Evolutionary conservation across 2,797 vertebrate genomes (phyloP), one percentile per base, ranked within the genome.

Genomic region (Tamandua tetradactyla): DNA sequence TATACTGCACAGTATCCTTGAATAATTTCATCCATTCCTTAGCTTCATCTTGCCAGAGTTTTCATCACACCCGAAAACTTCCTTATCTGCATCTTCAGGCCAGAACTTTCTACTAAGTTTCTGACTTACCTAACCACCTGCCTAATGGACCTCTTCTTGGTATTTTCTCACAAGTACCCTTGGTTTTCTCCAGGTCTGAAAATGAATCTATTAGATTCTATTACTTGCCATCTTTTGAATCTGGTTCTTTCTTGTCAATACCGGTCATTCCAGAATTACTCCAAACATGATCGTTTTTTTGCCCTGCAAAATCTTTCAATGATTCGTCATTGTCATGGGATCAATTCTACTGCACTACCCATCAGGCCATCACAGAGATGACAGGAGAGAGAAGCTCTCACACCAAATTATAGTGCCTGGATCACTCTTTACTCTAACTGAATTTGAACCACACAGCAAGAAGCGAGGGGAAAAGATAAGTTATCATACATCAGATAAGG

Each of bases 1-100:
- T 40, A 25, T 3, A 11, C 6, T 4, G 1, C 27, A 30, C 1
- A 22, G 0, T 35, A 14, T 37, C 13, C 23, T 20, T 5, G 42
- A 44, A 4, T 57, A 15, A 10, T 75, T 18, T 47, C 11, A 14
- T 74, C 74, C 12, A 12, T 18, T 37, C 12, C 14, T 79, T 40
- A 17, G 10, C 22, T 68, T 93, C 74, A 8, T 69, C 80, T 86
- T 59, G 20, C 52, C 52, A 55, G 55, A 55, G 2, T 55, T 55
- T 55, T 27, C 66, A 0, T 11, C 12, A 1, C 25, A 9, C 75
- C 83, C 40, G n/a, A 25, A 7, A 23, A 37, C 25, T 25, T 76
- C 37, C 23, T 62, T 37, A 20, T 47, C 44, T 30, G 0, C 0
- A 1, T 47, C 64, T 59, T 61, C 1, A 25, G 32, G 23, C 22